Percentiles rank a stretch among this genome's conserved stretches.
Evolutionary conservation across 2,797 vertebrate species (phyloP).

Genomic region (Darevskia mixta): DNA sequence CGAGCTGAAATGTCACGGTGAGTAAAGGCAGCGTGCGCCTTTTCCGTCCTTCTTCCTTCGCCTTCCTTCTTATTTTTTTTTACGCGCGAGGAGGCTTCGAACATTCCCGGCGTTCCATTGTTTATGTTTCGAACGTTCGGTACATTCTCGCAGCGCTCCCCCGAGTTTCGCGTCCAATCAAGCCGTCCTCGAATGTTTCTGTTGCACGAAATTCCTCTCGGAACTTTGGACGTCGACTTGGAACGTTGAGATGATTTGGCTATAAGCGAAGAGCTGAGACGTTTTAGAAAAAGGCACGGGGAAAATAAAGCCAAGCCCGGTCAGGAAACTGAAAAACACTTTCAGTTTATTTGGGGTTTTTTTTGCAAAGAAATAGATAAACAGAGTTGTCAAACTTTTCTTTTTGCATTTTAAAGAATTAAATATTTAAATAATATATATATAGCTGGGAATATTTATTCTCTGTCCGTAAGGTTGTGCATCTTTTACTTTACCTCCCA

Average conservation of each 20-base stretch:
- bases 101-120: background rate
- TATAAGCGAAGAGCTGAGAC: background rate
- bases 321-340: background rate
- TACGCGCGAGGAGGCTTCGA: background rate
- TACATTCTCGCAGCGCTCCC: too few species aligned
- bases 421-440: too few species aligned
- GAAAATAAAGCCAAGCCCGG: background rate
- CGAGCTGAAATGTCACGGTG: conserved; percentile 96
- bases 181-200: background rate
- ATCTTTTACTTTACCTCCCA: background rate
- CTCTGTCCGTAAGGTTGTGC: background rate
- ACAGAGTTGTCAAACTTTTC: too few species aligned
- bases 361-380: background rate
- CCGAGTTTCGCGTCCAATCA: background rate
- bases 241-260: background rate
- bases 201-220: background rate
- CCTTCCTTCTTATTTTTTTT: background rate
- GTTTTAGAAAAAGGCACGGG: background rate
- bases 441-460: background rate
- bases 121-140: background rate
- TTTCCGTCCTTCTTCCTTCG: background rate
- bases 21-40: conserved; percentile 64
- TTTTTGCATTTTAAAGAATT: too few species aligned
- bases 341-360: too few species aligned
- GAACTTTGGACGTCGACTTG: background rate